Evolutionary conservation across 2,797 vertebrate genomes (phyloP).

Genomic region (Mastacembelus armatus): DNA sequence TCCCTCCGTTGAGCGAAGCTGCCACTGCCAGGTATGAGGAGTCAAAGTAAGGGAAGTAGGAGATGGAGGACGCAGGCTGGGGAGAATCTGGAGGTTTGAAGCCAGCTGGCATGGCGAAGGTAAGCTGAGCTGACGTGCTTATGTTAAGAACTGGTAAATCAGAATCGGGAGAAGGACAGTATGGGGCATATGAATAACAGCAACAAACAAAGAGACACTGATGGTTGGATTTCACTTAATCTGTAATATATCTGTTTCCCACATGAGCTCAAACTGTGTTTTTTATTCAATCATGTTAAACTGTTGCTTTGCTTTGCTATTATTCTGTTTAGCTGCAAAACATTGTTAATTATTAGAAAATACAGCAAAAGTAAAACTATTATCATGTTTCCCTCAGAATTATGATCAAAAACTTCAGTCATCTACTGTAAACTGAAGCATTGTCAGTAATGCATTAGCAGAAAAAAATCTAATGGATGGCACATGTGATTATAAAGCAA

Average conservation of each 20-base stretch:
- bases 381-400: no score
- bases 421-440: not conserved
- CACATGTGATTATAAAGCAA: not conserved
- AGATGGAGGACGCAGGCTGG: conserved; percentile 82
- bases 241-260: not conserved
- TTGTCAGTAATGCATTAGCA: not conserved
- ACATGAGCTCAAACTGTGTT: not conserved
- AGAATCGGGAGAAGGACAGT: not conserved
- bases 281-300: no score
- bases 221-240: not conserved
- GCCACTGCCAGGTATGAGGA: conserved; percentile 91
- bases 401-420: not conserved
- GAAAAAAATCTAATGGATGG: not conserved
- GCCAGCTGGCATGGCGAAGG: conserved; percentile 86
- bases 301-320: no score
- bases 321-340: not conserved
- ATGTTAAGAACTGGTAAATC: conserved; percentile 90
- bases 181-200: not conserved
- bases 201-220: not conserved
- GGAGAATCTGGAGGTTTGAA: conserved; percentile 87
- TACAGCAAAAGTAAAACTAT: no score
- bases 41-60: conserved; percentile 93
- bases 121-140: conserved; percentile 94
- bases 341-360: no score
- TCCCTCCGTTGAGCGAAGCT: conserved; percentile 96